Evolutionary conservation across 23 tunicate genomes (phyloP).

Genomic region (Trididemnum nubilum): DNA sequence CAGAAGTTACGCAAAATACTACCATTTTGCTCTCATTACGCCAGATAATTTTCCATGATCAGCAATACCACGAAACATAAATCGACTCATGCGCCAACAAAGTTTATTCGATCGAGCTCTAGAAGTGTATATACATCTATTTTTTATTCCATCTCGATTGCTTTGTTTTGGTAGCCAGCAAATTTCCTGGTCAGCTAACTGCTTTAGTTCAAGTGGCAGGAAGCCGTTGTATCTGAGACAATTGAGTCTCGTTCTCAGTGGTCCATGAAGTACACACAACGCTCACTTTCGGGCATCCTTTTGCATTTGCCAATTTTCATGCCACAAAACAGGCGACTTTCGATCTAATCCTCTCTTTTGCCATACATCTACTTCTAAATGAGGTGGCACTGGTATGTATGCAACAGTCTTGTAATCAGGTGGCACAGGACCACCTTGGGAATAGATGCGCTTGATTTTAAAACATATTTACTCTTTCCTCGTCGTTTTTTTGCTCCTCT

Average conservation of each 20-base stretch:
- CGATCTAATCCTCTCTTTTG: slow-evolving; percentile 22
- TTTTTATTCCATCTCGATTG: slow-evolving; percentile 13
- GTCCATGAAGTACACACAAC: slow-evolving; percentile 60
- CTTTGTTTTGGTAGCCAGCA: slow-evolving; percentile 54
- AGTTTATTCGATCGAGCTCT: slow-evolving; percentile 58
- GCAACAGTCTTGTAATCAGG: slow-evolving; percentile 77
- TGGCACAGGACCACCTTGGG: slow-evolving; percentile 71
- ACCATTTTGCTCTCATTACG: slow-evolving; percentile 71
- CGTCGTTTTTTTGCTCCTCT: neutral
- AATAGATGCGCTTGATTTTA: slow-evolving; percentile 17
- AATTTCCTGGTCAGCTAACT: slow-evolving; percentile 71
- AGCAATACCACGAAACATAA: slow-evolving; percentile 68
- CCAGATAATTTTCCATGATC: slow-evolving; percentile 90
- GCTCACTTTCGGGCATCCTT: slow-evolving; percentile 75
- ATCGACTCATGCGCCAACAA: slow-evolving; percentile 81
- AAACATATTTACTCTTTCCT: neutral
- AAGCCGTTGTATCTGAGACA: slow-evolving; percentile 41
- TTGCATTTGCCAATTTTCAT: slow-evolving; percentile 73
- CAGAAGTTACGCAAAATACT: too few relatives aligned
- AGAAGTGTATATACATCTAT: slow-evolving; percentile 64
- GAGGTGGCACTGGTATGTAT: slow-evolving; percentile 62
- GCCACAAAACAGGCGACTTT: slow-evolving; percentile 39
- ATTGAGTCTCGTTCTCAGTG: slow-evolving; percentile 44
- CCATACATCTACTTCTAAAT: slow-evolving; percentile 63
- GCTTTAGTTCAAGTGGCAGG: slow-evolving; percentile 67